A percentile compares a stretch with the other conserved stretches of the same genome.
These are phyloP conservation scores for Cyrtorhinus lividipennis DNA, from an alignment of 1,140 invertebrate species.

Conservation along the genomic window DNA sequence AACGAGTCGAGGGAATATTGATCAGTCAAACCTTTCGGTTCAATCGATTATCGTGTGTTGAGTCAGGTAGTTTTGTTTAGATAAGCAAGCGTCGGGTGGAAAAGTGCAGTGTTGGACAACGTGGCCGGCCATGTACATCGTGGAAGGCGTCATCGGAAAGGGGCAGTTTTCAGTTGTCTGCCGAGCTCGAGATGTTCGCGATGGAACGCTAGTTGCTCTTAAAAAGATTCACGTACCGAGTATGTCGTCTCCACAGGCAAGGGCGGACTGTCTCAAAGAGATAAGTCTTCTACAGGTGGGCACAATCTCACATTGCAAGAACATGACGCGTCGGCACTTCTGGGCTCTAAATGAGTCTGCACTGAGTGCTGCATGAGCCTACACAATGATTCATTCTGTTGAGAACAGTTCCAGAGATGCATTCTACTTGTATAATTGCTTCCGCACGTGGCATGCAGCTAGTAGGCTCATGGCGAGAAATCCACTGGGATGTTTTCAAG, in stretches of 20 bases:
- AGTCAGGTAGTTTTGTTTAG: no score
- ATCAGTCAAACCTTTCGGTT: no score
- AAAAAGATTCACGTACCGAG: constrained; percentile 53
- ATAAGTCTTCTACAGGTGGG: constrained; percentile 47
- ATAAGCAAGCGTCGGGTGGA: no score
- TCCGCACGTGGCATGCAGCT: no score
- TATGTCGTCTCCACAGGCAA: constrained; percentile 50
- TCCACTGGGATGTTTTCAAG: no score
- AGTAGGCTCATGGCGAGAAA: no score
- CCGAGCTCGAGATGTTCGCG: constrained; percentile 33
- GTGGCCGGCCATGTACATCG: constrained; percentile 23
- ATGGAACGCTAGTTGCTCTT: constrained; percentile 38
- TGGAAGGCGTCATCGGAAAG: constrained; percentile 45
- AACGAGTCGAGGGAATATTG: neutral
- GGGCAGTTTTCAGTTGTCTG: constrained; percentile 52
- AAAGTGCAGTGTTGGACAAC: no score
- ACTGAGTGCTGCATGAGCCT: neutral
- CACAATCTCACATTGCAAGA: neutral
- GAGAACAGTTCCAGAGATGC: no score
- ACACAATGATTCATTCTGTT: no score
- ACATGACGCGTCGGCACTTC: neutral
- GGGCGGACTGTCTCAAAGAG: constrained; percentile 53
- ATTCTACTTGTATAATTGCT: no score
- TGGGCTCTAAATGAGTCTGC: neutral
- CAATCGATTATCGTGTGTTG: no score